Evolutionary conservation across 2,888 invertebrate species (phyloP).

Genomic region (Drosophila vallismaia): DNA sequence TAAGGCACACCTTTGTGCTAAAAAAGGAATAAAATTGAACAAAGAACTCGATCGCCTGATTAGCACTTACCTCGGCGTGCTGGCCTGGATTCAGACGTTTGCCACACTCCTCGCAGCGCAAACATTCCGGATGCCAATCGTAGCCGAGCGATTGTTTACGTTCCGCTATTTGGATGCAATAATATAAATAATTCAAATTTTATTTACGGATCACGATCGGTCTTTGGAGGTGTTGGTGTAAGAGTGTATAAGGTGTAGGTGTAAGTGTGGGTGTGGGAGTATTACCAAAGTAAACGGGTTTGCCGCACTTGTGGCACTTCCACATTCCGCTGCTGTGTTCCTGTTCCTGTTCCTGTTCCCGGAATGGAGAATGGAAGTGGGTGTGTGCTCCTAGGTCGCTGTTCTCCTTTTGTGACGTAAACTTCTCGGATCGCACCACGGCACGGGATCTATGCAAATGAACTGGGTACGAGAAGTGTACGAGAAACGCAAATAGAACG

Average conservation of each 20-base stretch:
- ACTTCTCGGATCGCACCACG: conserved; percentile 17
- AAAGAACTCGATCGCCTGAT: conserved; percentile 8
- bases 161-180: conserved; percentile 86
- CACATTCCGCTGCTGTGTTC: conserved; percentile 86
- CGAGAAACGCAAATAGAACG: conserved; percentile 61
- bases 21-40: conserved; percentile 1
- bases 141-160: conserved; percentile 93
- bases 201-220: conserved; percentile 58
- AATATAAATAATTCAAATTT: conserved; percentile 56
- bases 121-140: conserved; percentile 94
- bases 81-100: conserved; percentile 92
- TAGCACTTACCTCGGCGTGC: conserved; percentile 88
- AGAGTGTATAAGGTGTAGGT: conserved; percentile 17
- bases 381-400: conserved; percentile 37
- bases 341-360: conserved; percentile 34
- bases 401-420: conserved; percentile 59
- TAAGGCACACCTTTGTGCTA: conserved; percentile 93
- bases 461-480: conserved; percentile 38
- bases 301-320: conserved; percentile 93
- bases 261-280: conserved; percentile 17
- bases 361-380: conserved; percentile 29
- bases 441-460: conserved; percentile 57
- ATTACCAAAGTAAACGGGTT: conserved; percentile 91
- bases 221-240: conserved; percentile 13
- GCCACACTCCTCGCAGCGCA: conserved; percentile 92